A percentile compares a stretch with the other conserved stretches of the same genome.
Conservation (phyloP, 2,797 vertebrate species). For the Mormyrops attenuatus region DNA sequence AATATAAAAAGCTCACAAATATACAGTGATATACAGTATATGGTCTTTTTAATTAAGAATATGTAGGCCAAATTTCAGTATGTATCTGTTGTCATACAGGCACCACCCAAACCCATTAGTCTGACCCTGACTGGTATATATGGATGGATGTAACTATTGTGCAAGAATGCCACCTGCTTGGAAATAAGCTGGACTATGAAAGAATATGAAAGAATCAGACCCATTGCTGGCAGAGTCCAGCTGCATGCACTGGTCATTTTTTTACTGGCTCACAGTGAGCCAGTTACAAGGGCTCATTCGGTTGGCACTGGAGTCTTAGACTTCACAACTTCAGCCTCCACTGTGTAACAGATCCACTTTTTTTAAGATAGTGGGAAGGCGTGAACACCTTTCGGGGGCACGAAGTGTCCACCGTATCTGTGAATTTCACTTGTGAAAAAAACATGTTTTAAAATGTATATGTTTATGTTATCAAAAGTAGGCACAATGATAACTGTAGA, state of each 20-base stretch:
- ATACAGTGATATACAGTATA: neutral
- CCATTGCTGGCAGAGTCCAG: neutral
- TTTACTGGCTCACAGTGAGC: neutral
- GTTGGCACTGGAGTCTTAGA: neutral
- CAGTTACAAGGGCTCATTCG: neutral
- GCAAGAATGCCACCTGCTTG: neutral
- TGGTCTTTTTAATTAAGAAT: neutral
- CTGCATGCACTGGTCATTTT: neutral
- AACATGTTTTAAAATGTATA: conserved; percentile 4
- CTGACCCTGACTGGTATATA: neutral
- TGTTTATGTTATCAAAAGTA: neutral
- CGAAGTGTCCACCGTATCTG: neutral
- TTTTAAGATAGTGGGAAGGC: neutral
- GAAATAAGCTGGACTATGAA: neutral
- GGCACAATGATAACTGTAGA: neutral
- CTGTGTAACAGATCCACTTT: neutral
- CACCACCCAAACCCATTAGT: neutral
- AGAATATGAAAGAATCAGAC: neutral
- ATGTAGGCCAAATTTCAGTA: neutral
- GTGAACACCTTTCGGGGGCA: neutral
- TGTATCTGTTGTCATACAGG: neutral
- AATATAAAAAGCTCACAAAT: neutral
- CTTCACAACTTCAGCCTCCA: neutral
- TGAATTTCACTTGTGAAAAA: conserved; percentile 1
- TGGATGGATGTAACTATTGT: neutral